A percentile compares a stretch with the other conserved stretches of the same genome.
Evolutionary conservation across 2,888 invertebrate genomes (phyloP).

Genomic region (Torymus auratus): DNA sequence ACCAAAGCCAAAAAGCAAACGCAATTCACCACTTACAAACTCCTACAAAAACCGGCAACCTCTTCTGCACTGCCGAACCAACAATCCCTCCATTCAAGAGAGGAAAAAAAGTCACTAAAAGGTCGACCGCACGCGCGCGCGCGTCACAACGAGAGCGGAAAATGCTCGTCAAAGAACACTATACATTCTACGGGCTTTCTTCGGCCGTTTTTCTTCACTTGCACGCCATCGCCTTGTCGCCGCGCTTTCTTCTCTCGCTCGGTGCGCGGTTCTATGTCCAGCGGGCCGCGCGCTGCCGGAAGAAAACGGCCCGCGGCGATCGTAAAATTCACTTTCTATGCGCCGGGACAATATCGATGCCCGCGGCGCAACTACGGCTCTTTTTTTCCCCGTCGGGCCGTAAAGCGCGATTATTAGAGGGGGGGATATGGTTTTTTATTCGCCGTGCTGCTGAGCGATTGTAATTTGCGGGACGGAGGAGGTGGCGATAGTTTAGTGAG

Average conservation of each 20-base stretch:
- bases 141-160: slow-evolving; percentile 14
- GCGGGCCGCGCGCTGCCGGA: slow-evolving; percentile 13
- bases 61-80: too few relatives aligned
- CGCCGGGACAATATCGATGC: slow-evolving; percentile 1
- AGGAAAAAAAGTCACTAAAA: too few relatives aligned
- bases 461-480: too few relatives aligned
- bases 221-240: background rate
- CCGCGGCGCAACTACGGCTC: too few relatives aligned
- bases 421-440: background rate
- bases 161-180: background rate
- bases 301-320: background rate
- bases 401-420: background rate
- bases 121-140: too few relatives aligned
- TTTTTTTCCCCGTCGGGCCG: background rate
- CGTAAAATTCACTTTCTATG: slow-evolving; percentile 39
- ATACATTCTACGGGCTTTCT: background rate
- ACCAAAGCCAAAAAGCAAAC: too few relatives aligned
- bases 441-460: background rate
- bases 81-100: too few relatives aligned
- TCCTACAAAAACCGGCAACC: too few relatives aligned
- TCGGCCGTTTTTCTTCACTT: background rate
- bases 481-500: too few relatives aligned
- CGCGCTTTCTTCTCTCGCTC: slow-evolving; percentile 7
- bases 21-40: too few relatives aligned
- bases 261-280: slow-evolving; percentile 7